Evolutionary conservation across 2,888 invertebrate species (phyloP), one percentile per base, ranked within the genome.

Genomic region (Hololepta plana): DNA sequence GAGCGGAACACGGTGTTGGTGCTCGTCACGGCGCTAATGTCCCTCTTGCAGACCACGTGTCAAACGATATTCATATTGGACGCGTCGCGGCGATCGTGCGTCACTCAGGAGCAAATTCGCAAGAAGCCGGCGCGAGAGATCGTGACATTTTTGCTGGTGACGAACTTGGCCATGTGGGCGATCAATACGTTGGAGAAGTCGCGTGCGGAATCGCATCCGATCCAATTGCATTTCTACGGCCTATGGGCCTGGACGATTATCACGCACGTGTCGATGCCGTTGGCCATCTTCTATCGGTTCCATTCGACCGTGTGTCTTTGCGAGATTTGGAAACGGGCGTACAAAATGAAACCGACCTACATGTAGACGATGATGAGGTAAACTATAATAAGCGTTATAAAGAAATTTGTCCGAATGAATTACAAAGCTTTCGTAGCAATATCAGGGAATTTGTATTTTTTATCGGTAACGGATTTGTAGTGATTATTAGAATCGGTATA

Each of bases 211-310:
- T 85, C 85, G 4, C 84, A 88, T 51, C 88, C 88, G 5, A 79
- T 88, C 21, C 90, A 91, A 53, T 55, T 88, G 37, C 76, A 84
- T 45, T 90, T 91, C 56, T 90, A 87, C 44, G 88, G 88, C 0
- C 59, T 84, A 19, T 88, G 87, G 87, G 87, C 87, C 15, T 91
- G 90, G 90, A 87, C 88, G 8, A 87, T 91, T 32, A 88, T 91
- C 32, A 88, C 85, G 1, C 88, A 91, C 46, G 84, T 91, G 2
- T 85, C 85, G 2, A 87, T 88, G 76, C 91, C 91, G 0, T 43
- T 75, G 42, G 87, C 88, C 2, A 90, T 91, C 34, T 91, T 91
- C 57, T 91, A 88, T 57, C 67, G 90, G 32, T 91, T 91, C 55
- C 91, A 91, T 50, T 88, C 88, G 21, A 88, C 91, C 0, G 90